phyloP scores from a whole-genome alignment of 2,888 invertebrate genomes.

The Prenolepis imparis region DNA sequence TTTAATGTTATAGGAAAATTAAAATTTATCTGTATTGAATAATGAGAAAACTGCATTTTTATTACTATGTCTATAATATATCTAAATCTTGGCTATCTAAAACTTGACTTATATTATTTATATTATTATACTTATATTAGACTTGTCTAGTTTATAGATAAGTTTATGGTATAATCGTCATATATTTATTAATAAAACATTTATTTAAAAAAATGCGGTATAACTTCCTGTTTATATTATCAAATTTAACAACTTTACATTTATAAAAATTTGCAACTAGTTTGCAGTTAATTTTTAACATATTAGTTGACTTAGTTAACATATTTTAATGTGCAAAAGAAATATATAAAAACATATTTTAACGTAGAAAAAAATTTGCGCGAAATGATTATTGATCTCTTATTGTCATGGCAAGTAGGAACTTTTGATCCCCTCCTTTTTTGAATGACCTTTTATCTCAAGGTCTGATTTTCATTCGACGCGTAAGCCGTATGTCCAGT shows the following conservation, averaged over 20 bases:
- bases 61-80: background rate
- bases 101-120: background rate
- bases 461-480: constrained; percentile 29
- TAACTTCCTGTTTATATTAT: background rate
- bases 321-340: background rate
- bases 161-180: background rate
- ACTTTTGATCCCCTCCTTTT: background rate
- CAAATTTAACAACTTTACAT: background rate
- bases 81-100: background rate
- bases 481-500: constrained; percentile 66
- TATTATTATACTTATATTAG: too few relatives aligned
- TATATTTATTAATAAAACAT: background rate
- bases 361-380: background rate
- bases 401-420: background rate
- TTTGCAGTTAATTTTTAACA: background rate
- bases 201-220: background rate
- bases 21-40: background rate
- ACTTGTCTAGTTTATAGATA: background rate
- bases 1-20: background rate
- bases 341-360: background rate
- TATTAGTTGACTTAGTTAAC: background rate
- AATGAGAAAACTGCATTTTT: background rate
- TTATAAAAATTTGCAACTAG: background rate
- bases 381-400: background rate
- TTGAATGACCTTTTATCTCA: constrained; percentile 27